Evolutionary conservation across 2,797 vertebrate genomes (phyloP), one percentile per base, ranked within the genome.

Genomic region (Danio albolineatus): DNA sequence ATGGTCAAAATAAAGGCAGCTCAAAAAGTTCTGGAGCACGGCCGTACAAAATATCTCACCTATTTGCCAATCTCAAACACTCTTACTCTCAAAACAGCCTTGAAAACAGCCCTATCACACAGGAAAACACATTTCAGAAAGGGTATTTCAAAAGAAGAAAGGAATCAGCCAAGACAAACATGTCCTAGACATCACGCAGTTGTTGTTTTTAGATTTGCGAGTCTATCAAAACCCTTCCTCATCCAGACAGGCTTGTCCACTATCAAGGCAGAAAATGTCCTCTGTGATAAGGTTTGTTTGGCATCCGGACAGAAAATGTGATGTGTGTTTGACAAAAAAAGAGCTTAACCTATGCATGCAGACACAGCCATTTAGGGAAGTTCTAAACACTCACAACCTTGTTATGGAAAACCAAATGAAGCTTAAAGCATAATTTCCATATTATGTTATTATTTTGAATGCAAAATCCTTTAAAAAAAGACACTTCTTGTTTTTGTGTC

Each of bases 81-180:
- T 51, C 59, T 49, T 83, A 78, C 79, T 80, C 78, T 69, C 57
- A 78, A 71, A 71, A 21, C 81, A 48, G 74, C 65, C 56, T 39
- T 71, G 78, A 83, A 77, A 88, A 85, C 78, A 83, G 80, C 65
- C 86, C 82, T 60, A 85, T 86, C 79, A 86, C 84, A 83, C 66
- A 87, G 48, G 64, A 79, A 39, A 80, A 51, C 90, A 90, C 88
- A 92, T 92, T 93, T 91, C 90, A 90, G 90, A 87, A 2, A 17
- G 81, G 82, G 41, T 67, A n/a, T 91, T 90, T 86, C 90, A 39
- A 44, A 86, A 87, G 82, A 88, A 14, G 48, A 19, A 85, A 76
- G 49, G 75, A 78, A 81, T 85, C 41, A n/a, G 88, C 92, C 93
- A 94, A 91, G 74, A 70, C 86, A 93, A 94, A 94, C 91, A 93